Conservation (phyloP, 1,140 invertebrate species). For the Conus ventricosus region DNA sequence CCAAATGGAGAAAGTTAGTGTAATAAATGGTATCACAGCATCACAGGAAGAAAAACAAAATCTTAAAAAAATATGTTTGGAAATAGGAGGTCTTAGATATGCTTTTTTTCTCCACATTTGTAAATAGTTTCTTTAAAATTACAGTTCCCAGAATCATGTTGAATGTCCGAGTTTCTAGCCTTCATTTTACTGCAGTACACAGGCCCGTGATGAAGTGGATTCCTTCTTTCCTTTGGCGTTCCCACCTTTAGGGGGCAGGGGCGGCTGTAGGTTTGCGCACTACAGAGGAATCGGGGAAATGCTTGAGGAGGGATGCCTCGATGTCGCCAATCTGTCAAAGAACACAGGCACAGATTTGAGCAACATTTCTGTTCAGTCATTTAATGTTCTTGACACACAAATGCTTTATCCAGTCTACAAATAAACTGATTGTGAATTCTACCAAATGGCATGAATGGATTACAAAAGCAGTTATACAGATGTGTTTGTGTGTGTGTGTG, state of each 20-base stretch:
- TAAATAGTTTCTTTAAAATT: too few species aligned
- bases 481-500: neutral
- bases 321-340: constrained; percentile 38
- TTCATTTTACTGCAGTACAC: constrained; percentile 30
- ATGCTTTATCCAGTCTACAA: neutral
- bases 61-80: too few species aligned
- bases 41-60: too few species aligned
- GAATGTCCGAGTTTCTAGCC: neutral
- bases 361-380: neutral
- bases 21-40: too few species aligned
- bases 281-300: neutral
- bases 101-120: too few species aligned
- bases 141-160: too few species aligned
- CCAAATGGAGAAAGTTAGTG: too few species aligned
- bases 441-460: too few species aligned
- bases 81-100: too few species aligned
- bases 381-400: neutral
- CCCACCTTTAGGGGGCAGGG: neutral
- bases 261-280: constrained; percentile 22
- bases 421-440: too few species aligned
- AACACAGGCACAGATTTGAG: neutral
- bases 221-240: constrained; percentile 4
- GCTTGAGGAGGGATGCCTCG: constrained; percentile 29
- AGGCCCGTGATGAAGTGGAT: constrained; percentile 30
- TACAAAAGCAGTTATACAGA: neutral